phyloP scores from a whole-genome alignment of 2,113 vertebrate genomes.

The Istiophorus platypterus region DNA sequence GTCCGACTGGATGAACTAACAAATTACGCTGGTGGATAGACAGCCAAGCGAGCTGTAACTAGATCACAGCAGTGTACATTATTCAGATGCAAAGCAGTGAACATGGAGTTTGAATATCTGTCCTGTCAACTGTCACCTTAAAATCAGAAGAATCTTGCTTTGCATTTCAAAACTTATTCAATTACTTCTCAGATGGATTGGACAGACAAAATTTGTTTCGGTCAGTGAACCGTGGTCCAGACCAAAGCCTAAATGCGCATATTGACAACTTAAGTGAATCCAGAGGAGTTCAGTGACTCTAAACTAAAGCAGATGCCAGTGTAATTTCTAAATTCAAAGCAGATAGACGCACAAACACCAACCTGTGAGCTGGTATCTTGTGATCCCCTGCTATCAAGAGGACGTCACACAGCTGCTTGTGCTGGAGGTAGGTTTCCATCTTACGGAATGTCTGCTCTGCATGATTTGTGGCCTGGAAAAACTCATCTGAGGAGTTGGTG shows the following conservation, averaged over 20 bases:
- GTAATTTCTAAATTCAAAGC: slow-evolving; percentile 64
- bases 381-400: slow-evolving; percentile 93
- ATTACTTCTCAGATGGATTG: slow-evolving; percentile 13
- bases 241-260: slow-evolving; percentile 10
- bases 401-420: slow-evolving; percentile 96
- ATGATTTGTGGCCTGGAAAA: slow-evolving; percentile 92
- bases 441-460: slow-evolving; percentile 94
- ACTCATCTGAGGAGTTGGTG: slow-evolving; percentile 88
- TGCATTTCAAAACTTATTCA: slow-evolving; percentile 39
- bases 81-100: slow-evolving; percentile 51
- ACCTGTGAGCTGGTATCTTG: slow-evolving; percentile 97
- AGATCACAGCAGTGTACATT: slow-evolving; percentile 36
- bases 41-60: slow-evolving; percentile 41
- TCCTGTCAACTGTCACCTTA: slow-evolving; percentile 13
- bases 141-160: slow-evolving; percentile 24
- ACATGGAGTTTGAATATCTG: slow-evolving; percentile 24
- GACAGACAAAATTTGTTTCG: slow-evolving; percentile 11
- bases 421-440: slow-evolving; percentile 96
- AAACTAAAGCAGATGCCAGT: slow-evolving; percentile 26
- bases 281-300: slow-evolving; percentile 36
- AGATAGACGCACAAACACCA: slow-evolving; percentile 52
- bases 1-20: slow-evolving; percentile 22
- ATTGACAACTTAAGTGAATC: slow-evolving; percentile 34
- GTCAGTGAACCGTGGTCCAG: slow-evolving; percentile 7
- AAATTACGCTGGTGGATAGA: slow-evolving; percentile 6